Base-by-base conservation (phyloP, 1,140 invertebrate genomes). In the Pectinophora gossypiella region DNA sequence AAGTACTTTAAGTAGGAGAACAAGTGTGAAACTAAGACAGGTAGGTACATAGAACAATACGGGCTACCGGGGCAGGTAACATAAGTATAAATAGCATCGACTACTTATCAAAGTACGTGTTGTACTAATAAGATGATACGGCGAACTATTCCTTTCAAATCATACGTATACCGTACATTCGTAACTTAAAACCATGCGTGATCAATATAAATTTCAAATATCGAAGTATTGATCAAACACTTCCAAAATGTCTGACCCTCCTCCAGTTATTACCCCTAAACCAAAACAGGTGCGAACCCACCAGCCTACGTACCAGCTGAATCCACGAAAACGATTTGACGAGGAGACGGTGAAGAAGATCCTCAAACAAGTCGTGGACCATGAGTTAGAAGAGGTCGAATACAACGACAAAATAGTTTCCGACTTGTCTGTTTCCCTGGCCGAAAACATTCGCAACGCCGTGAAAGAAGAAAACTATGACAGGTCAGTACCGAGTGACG, bases 401-500 rank as follows among this genome's bases (percentile, higher is more conserved):
- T 88, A 88, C 55, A 81, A 68, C 21, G 85, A 88, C 36, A 84
- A 84, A 55, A 32, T 64, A 7, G 54, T 83, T 32, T 79, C 83
- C 6, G 87, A 88, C 27, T 18, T 89, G n/a, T 81, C 77, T 53
- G 19, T 77, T 1, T 73, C 22, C 42, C 61, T 88, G 52, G 63
- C 77, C 10, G 82, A 86, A 54, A 79, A 67, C 35, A 73, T 89
- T 21, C 75, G 73, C 32, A 76, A 65, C 21, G 70, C 76, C 4
- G 61, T 88, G 20, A 89, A 88, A 74, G 78, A 81, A 67, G 78
- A 88, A 73, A 75, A 85, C 40, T 89, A 78, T 69, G 81, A 89
- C 71, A 88, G 87, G 87, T 87, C n/a, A 19, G 4, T n/a, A n/a
- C n/a, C n/a, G n/a, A n/a, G n/a, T n/a, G n/a, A n/a, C n/a, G n/a